Evolutionary conservation across 2,888 invertebrate species (phyloP).

Genomic region (Pasiphila rectangulata): DNA sequence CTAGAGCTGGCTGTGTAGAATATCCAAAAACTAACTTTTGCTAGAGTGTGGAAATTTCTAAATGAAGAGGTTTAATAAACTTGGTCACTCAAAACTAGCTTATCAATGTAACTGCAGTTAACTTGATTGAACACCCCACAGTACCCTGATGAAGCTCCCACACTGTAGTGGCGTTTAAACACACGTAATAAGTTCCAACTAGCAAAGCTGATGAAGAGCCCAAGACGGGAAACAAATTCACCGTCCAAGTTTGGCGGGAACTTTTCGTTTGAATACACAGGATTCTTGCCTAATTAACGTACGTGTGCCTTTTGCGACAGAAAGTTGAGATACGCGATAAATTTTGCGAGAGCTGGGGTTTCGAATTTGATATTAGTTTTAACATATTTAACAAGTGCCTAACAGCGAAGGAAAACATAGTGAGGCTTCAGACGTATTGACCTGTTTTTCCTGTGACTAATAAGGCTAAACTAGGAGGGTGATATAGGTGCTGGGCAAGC

Average conservation of each 20-base stretch:
- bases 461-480: too few relatives aligned
- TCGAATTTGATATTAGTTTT: slow-evolving; percentile 30
- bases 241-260: slow-evolving; percentile 62
- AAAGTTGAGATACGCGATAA: slow-evolving; percentile 45
- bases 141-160: slow-evolving; percentile 30
- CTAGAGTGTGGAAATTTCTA: too few relatives aligned
- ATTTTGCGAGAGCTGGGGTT: slow-evolving; percentile 45
- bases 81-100: too few relatives aligned
- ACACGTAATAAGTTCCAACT: slow-evolving; percentile 68
- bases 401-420: too few relatives aligned
- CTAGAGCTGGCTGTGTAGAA: too few relatives aligned
- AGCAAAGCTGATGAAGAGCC: slow-evolving; percentile 66
- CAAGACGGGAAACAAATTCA: slow-evolving; percentile 67
- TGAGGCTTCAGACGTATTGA: background rate
- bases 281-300: slow-evolving; percentile 73
- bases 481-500: too few relatives aligned
- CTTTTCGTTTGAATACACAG: slow-evolving; percentile 68
- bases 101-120: background rate
- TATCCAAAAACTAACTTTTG: too few relatives aligned
- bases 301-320: slow-evolving; percentile 38
- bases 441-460: too few relatives aligned
- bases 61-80: too few relatives aligned
- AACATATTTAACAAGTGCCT: background rate
- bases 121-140: slow-evolving; percentile 36
- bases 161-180: slow-evolving; percentile 65